Evolutionary conservation across 2,113 vertebrate species (phyloP).

Genomic region (Perognathus longimembris): DNA sequence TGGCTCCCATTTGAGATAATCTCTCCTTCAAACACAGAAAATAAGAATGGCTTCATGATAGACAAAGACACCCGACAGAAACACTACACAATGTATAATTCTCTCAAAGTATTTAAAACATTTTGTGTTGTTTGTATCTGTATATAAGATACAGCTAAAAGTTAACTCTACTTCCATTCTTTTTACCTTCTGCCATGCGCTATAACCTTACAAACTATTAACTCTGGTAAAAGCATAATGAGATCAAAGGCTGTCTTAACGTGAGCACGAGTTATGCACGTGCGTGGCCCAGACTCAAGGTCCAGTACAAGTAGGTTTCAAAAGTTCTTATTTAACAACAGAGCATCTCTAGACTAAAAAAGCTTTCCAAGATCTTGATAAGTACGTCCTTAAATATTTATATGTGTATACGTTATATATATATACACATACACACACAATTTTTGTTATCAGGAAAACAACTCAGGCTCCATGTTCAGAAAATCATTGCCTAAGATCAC

Average conservation of each 20-base stretch:
- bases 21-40: not conserved
- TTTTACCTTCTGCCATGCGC: not conserved
- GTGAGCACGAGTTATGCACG: conserved; percentile 49
- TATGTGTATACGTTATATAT: no score
- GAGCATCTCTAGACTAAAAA: not conserved
- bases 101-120: not conserved
- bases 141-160: not conserved
- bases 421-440: not conserved
- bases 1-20: not conserved
- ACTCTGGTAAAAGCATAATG: conserved; percentile 66
- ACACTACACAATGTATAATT: not conserved
- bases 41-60: not conserved
- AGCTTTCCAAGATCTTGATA: conserved; percentile 19
- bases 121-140: conserved; percentile 11
- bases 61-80: not conserved
- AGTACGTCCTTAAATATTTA: not conserved
- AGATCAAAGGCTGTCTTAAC: conserved; percentile 72
- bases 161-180: not conserved
- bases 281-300: conserved; percentile 57
- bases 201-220: conserved; percentile 66
- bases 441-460: conserved; percentile 24
- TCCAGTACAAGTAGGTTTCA: not conserved
- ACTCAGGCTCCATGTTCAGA: not conserved
- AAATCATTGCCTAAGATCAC: conserved; percentile 19
- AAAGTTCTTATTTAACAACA: conserved; percentile 68